Evolutionary conservation across 2,888 invertebrate genomes (phyloP).

Genomic region (Xanthia togata): DNA sequence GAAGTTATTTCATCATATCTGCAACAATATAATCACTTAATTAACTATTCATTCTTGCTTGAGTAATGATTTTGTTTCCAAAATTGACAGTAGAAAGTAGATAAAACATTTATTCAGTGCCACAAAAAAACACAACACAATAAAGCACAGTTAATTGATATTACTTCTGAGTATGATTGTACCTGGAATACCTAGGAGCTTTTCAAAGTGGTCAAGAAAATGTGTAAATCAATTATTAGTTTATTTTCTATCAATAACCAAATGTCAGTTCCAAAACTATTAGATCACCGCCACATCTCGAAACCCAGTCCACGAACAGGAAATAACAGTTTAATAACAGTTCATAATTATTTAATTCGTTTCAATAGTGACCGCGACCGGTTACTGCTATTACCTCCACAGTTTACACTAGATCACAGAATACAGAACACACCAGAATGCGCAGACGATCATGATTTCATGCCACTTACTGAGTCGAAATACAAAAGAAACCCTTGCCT

Average conservation of each 20-base stretch:
- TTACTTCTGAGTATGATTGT: not conserved
- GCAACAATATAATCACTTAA: not conserved
- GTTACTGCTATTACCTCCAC: conserved; percentile 42
- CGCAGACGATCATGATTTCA: not conserved
- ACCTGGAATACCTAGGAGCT: not conserved
- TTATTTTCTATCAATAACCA: not conserved
- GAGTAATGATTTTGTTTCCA: not conserved
- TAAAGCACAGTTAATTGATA: not conserved
- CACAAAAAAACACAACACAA: not conserved
- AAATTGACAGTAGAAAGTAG: not conserved
- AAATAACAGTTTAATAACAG: conserved; percentile 68
- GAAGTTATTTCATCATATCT: too few species aligned
- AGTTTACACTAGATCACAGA: not conserved
- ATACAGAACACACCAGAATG: conserved; percentile 22
- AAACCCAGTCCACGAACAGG: conserved; percentile 51
- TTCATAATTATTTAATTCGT: conserved; percentile 67
- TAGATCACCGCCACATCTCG: conserved; percentile 30
- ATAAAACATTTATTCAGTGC: not conserved
- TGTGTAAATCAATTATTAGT: not conserved
- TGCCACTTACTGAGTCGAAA: not conserved
- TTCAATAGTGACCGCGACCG: conserved; percentile 55
- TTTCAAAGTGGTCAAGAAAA: not conserved
- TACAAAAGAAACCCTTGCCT: not conserved
- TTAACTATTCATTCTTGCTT: too few species aligned
- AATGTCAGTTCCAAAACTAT: not conserved